Evolutionary conservation across 1,140 invertebrate genomes (phyloP).

Genomic region (Phortica variegata): DNA sequence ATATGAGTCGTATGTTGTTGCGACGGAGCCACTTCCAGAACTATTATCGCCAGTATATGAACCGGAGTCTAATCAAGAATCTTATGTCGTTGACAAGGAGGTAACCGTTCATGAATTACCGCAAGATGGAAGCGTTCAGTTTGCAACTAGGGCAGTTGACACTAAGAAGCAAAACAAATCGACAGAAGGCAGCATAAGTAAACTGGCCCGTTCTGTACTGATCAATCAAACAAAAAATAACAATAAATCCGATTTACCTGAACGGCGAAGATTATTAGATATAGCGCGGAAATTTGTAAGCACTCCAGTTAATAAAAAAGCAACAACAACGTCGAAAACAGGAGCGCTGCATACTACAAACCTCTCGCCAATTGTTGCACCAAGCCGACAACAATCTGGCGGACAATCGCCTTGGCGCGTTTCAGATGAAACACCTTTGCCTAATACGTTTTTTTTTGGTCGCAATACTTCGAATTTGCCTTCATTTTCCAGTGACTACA

Average conservation of each 20-base stretch:
- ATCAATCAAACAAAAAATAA: conserved; percentile 30
- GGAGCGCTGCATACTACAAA: neutral
- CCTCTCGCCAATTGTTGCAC: conserved; percentile 29
- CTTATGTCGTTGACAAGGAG: too few relatives aligned
- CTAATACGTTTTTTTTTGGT: conserved; percentile 37
- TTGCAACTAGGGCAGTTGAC: too few relatives aligned
- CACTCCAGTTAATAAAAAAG: conserved; percentile 29
- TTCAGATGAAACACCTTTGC: conserved; percentile 26
- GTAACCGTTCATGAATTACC: too few relatives aligned
- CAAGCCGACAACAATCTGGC: neutral
- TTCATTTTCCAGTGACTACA: conserved; percentile 45
- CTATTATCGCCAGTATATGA: conserved; percentile 14
- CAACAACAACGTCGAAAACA: neutral
- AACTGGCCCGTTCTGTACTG: conserved; percentile 35
- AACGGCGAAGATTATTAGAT: conserved; percentile 25
- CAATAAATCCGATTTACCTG: neutral
- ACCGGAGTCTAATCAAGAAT: too few relatives aligned
- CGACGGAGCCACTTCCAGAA: neutral
- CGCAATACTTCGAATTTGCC: conserved; percentile 40
- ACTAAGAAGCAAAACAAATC: neutral
- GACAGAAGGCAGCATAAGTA: conserved; percentile 30
- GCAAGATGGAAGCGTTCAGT: too few relatives aligned
- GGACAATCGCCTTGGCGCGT: conserved; percentile 43
- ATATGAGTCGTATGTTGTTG: conserved; percentile 1
- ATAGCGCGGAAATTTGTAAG: conserved; percentile 35